phyloP scores from a whole-genome alignment of 2,113 vertebrate species.

The Meleagris gallopavo region DNA sequence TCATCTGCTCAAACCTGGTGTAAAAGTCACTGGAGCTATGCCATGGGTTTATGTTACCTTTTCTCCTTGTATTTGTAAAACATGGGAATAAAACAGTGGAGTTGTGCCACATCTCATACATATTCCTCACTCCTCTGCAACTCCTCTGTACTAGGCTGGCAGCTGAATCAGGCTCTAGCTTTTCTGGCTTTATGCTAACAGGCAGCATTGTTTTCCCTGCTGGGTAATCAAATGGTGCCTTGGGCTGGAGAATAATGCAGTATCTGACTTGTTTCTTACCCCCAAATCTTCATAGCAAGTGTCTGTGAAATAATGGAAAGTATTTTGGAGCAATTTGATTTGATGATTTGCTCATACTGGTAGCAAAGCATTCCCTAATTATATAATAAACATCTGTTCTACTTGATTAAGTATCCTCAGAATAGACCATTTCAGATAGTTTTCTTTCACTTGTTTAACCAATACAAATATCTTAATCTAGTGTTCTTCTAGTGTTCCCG shows the following conservation, averaged over 20 bases:
- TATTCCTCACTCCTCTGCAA: not conserved
- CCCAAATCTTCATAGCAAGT: slow-evolving; percentile 38
- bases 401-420: slow-evolving; percentile 57
- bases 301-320: slow-evolving; percentile 30
- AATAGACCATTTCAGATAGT: slow-evolving; percentile 8
- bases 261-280: not conserved
- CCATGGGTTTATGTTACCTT: not conserved
- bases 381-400: slow-evolving; percentile 65
- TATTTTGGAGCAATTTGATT: slow-evolving; percentile 52
- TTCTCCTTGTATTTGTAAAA: not conserved
- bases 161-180: not conserved
- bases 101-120: not conserved
- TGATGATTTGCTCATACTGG: slow-evolving; percentile 43
- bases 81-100: not conserved
- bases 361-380: slow-evolving; percentile 35
- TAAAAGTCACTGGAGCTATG: not conserved
- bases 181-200: not conserved
- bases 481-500: not conserved
- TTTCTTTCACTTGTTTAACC: slow-evolving; percentile 40
- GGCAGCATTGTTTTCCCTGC: not conserved
- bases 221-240: slow-evolving; percentile 2
- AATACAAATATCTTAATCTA: slow-evolving; percentile 26
- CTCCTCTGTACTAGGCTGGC: not conserved
- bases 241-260: not conserved
- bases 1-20: not conserved